Conservation (phyloP, 2,113 vertebrate species). For the Ciconia boyciana region DNA sequence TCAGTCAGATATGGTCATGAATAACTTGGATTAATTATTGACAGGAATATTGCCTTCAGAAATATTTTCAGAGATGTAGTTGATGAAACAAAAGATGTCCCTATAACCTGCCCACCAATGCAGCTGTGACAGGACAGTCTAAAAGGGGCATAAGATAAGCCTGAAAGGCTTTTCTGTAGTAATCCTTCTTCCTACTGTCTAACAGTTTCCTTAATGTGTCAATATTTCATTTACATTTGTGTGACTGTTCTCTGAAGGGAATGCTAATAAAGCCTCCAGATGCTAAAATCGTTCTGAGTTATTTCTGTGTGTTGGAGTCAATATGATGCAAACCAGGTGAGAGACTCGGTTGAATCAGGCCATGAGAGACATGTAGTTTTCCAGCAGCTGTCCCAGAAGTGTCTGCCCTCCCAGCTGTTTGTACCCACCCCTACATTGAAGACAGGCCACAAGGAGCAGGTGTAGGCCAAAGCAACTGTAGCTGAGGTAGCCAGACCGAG, state of each 20-base stretch:
- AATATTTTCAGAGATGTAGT: background rate
- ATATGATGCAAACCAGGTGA: background rate
- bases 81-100: background rate
- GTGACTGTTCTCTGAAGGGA: background rate
- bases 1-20: background rate
- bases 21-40: background rate
- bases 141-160: background rate
- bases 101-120: background rate
- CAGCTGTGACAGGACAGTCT: background rate
- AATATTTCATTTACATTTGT: conserved; percentile 1
- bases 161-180: background rate
- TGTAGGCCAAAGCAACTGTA: background rate
- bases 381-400: background rate
- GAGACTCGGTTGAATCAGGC: background rate
- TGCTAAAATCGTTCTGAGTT: background rate
- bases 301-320: background rate
- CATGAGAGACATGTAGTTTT: background rate
- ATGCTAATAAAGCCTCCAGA: conserved; percentile 1
- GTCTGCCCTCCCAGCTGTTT: background rate
- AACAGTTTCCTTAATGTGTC: conserved; percentile 8
- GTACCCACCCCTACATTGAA: background rate
- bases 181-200: conserved; percentile 14
- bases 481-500: background rate
- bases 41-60: background rate
- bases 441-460: background rate